Percentiles rank a stretch among this genome's conserved stretches.
phyloP scores from a whole-genome alignment of 2,797 vertebrate species.

The Psittacula echo region DNA sequence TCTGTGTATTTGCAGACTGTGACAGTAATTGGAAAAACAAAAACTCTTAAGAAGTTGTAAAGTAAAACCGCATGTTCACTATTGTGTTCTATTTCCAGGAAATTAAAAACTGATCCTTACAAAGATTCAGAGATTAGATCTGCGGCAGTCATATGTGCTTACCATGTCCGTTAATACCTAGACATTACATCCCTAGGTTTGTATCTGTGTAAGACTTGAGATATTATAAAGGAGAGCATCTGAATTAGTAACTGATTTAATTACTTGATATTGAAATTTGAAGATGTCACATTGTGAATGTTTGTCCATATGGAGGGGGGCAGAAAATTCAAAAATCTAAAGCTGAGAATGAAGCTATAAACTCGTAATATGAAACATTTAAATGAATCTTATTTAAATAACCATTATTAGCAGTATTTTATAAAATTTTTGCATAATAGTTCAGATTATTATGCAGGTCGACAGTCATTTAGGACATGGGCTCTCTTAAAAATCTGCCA shows the following conservation, averaged over 20 bases:
- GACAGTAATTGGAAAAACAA: not conserved
- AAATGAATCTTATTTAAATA: not conserved
- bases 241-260: not conserved
- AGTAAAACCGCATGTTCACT: not conserved
- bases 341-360: not conserved
- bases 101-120: not conserved
- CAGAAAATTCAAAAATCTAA: not conserved
- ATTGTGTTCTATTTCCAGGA: not conserved
- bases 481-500: not conserved
- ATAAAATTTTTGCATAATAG: not conserved
- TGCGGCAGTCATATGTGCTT: not conserved
- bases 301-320: accelerated
- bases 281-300: not conserved
- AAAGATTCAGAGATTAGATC: not conserved
- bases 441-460: not conserved
- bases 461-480: not conserved
- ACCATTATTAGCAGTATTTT: not conserved
- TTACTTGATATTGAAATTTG: not conserved
- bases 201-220: not conserved
- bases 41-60: not conserved
- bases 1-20: not conserved
- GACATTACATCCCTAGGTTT: not conserved
- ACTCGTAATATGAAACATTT: not conserved
- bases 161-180: not conserved
- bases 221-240: not conserved